phyloP scores from a whole-genome alignment of 2,797 vertebrate species.

The Schizopygopsis malacanthus region DNA sequence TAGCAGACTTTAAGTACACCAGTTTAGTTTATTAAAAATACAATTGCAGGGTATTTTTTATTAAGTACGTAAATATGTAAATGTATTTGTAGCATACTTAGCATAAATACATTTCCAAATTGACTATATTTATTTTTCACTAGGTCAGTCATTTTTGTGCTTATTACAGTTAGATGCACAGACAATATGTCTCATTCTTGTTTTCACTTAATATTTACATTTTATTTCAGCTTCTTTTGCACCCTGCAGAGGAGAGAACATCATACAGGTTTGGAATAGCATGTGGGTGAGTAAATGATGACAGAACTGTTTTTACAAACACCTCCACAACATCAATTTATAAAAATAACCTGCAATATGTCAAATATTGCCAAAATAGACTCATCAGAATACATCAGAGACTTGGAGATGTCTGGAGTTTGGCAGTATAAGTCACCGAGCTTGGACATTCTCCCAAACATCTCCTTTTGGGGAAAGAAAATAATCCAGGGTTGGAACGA shows the following conservation, averaged over 20 bases:
- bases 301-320: background rate
- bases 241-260: background rate
- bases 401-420: background rate
- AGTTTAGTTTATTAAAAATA: too few species aligned
- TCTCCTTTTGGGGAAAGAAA: background rate
- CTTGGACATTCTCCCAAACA: conserved; percentile 5
- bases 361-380: background rate
- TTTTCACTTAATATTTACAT: too few species aligned
- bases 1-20: too few species aligned
- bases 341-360: background rate
- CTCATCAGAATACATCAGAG: background rate
- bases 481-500: background rate
- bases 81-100: too few species aligned
- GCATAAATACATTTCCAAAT: too few species aligned
- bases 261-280: background rate
- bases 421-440: background rate
- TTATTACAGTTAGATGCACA: too few species aligned
- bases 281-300: background rate
- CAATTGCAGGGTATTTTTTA: too few species aligned
- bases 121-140: too few species aligned
- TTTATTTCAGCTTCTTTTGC: too few species aligned
- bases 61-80: too few species aligned
- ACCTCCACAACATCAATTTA: background rate
- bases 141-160: too few species aligned
- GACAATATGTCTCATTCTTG: too few species aligned